Percentiles rank a stretch among this genome's conserved stretches.
Conservation (phyloP, 2,797 vertebrate species). For the Pristis pectinata region DNA sequence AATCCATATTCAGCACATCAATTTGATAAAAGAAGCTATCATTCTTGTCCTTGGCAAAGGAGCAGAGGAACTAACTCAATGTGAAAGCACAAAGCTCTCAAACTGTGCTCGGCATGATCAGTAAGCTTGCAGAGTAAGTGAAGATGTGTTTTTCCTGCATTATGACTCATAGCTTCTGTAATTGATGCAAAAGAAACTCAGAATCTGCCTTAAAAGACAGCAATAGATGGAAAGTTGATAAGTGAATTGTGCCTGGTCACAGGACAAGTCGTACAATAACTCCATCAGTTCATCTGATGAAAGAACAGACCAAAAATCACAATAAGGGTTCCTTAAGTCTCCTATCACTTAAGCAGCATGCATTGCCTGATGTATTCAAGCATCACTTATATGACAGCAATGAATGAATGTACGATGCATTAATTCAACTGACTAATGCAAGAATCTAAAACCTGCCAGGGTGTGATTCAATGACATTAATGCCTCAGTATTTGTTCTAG, state of each 20-base stretch:
- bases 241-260: background rate
- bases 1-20: background rate
- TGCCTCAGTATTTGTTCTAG: too few relatives aligned
- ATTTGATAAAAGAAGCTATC: background rate
- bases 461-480: background rate
- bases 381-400: background rate
- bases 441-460: background rate
- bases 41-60: conserved; percentile 13
- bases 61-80: background rate
- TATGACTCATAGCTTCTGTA: conserved; percentile 1
- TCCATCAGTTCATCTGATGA: background rate
- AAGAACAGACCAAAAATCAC: background rate
- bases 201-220: background rate
- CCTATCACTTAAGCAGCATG: background rate
- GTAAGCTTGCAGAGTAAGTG: background rate
- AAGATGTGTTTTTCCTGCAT: conserved; percentile 23
- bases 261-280: background rate
- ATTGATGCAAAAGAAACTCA: background rate
- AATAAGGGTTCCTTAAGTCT: background rate
- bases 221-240: background rate
- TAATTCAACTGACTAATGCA: conserved; percentile 23
- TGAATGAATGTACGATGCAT: background rate
- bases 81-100: background rate
- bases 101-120: background rate
- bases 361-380: background rate